Conservation (phyloP, 2,888 invertebrate species). For the Chaitophorus viminalis region DNA sequence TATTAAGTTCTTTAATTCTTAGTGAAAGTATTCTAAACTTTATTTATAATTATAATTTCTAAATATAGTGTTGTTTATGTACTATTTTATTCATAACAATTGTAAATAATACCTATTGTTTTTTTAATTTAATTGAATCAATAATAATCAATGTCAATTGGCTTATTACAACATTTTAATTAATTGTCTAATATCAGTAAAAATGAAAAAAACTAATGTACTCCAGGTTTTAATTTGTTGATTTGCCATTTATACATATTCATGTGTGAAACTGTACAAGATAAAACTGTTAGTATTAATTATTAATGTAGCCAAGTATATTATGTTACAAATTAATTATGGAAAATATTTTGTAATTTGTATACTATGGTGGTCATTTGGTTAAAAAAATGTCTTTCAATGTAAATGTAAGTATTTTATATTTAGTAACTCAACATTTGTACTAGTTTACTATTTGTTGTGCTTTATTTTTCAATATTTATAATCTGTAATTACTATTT, state of each 20-base stretch:
- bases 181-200: neutral
- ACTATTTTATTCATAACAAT: too few relatives aligned
- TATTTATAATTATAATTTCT: neutral
- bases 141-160: neutral
- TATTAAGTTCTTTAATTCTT: neutral
- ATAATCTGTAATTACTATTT: neutral
- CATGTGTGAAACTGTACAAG: neutral
- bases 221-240: neutral
- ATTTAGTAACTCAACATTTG: too few relatives aligned
- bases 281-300: neutral
- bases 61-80: neutral
- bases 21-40: too few relatives aligned
- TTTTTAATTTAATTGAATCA: too few relatives aligned
- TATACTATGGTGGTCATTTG: neutral
- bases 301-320: neutral
- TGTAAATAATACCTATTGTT: too few relatives aligned
- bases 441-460: neutral
- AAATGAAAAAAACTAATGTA: neutral
- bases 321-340: neutral
- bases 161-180: neutral
- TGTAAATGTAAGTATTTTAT: too few relatives aligned
- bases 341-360: neutral
- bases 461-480: neutral
- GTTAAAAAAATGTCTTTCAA: neutral
- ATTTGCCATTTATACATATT: conserved; percentile 25